These are phyloP conservation scores for Hydriomena furcata DNA, from an alignment of 2,888 invertebrate species.

Conservation along the genomic window DNA sequence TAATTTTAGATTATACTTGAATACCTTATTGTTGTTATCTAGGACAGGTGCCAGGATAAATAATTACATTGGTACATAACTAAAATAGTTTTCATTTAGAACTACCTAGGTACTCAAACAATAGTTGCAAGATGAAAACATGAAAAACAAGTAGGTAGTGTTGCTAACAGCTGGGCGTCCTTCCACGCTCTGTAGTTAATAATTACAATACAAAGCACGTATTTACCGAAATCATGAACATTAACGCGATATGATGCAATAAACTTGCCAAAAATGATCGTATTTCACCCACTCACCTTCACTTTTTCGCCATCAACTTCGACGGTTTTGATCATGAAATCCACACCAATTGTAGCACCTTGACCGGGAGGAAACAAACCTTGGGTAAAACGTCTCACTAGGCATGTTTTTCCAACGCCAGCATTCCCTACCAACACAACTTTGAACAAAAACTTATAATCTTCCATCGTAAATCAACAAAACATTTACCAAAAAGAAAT, in stretches of 20 bases:
- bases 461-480: slow-evolving; percentile 90
- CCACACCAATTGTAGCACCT: slow-evolving; percentile 99
- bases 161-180: background rate
- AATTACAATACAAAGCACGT: slow-evolving; percentile 6
- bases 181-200: slow-evolving; percentile 13
- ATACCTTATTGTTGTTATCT: no score
- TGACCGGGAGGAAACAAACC: slow-evolving; percentile 99
- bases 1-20: no score
- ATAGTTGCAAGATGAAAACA: no score
- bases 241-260: slow-evolving; percentile 50
- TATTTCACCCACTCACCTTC: slow-evolving; percentile 84
- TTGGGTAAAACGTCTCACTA: slow-evolving; percentile 98
- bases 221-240: slow-evolving; percentile 29
- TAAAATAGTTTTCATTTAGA: no score
- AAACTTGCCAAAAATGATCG: slow-evolving; percentile 42
- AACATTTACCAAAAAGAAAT: slow-evolving; percentile 61
- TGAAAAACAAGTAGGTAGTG: no score
- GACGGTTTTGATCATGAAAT: slow-evolving; percentile 99
- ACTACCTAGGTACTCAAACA: no score
- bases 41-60: no score
- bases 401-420: slow-evolving; percentile 98
- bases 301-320: slow-evolving; percentile 98
- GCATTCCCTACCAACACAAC: slow-evolving; percentile 99
- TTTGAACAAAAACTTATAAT: slow-evolving; percentile 99
- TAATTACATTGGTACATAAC: no score